Base-by-base conservation (phyloP, 2,797 vertebrate genomes). In the Bradypodion pumilum region DNA sequence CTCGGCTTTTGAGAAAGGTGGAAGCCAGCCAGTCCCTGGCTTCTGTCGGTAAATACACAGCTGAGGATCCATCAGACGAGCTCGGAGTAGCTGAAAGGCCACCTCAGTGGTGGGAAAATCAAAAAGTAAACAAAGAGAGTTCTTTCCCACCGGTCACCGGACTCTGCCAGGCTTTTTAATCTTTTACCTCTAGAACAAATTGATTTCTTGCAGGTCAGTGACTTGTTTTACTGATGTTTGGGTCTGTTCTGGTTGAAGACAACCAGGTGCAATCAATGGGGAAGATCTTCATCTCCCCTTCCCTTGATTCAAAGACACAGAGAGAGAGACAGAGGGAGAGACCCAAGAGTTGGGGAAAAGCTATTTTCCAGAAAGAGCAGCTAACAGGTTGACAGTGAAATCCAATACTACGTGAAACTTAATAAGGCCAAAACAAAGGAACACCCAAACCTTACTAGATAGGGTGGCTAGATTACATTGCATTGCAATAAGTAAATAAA, bases 171-270 rank as follows among this genome's bases (percentile, higher is more conserved):
- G 92, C 90, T 92, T 95, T 94, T 95, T 89, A 92, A 95, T 37
- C 89, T 94, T 93, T 93, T 93, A 87, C 90, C 94, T 92, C 93
- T 94, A 94, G 93, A 95, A 95, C 94, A 89, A 96, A 96, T 95
- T 75, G 77, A 95, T 96, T 96, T 95, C 42, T 86, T 91, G 92
- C 92, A 90, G 92, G 92, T 77, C 92, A 91, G 92, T 90, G 93
- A 92, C 92, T 94, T 70, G 8, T 94, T 94, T 91, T 92, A 95
- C 90, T 93, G 93, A 93, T 94, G 92, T 92, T 92, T 93, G 91
- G 91, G 90, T 25, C 92, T 94, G 82, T 94, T 94, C 89, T 89
- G 87, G 91, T 92, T 94, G 94, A 94, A 94, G 91, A 87, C 89
- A 92, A 93, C 92, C 94, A 95, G 93, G 94, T 95, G 95, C 89